Evolutionary conservation across 2,113 vertebrate genomes (phyloP).

Genomic region (Oriolus oriolus): DNA sequence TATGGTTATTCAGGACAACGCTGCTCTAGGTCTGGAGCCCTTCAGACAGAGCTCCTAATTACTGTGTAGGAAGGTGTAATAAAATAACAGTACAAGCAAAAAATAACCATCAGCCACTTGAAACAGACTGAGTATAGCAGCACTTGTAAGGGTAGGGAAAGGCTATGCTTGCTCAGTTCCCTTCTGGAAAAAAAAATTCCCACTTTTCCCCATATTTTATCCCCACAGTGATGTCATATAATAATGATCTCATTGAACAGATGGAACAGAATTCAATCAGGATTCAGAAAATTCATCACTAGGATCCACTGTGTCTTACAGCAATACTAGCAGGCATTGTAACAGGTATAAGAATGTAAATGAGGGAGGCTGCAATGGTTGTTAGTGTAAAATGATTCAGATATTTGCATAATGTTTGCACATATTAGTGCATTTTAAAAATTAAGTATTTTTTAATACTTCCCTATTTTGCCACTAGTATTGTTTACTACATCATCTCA

Average conservation of each 20-base stretch:
- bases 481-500: constrained; percentile 30
- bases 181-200: neutral
- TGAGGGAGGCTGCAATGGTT: constrained; percentile 18
- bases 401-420: constrained; percentile 62
- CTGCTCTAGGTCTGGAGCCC: neutral
- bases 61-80: neutral
- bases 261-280: constrained; percentile 57
- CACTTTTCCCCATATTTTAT: neutral
- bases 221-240: constrained; percentile 43
- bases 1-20: neutral
- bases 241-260: constrained; percentile 58
- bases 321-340: constrained; percentile 52
- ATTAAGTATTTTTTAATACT: constrained; percentile 60
- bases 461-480: constrained; percentile 38
- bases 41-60: neutral
- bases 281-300: constrained; percentile 45
- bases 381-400: constrained; percentile 30
- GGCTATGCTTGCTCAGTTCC: neutral
- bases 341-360: constrained; percentile 63
- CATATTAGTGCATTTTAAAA: constrained; percentile 52
- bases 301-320: constrained; percentile 20
- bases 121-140: neutral
- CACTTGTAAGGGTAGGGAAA: neutral
- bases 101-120: neutral
- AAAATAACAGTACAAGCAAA: neutral